phyloP scores from a whole-genome alignment of 2,888 invertebrate genomes.

The Eudemis profundana region DNA sequence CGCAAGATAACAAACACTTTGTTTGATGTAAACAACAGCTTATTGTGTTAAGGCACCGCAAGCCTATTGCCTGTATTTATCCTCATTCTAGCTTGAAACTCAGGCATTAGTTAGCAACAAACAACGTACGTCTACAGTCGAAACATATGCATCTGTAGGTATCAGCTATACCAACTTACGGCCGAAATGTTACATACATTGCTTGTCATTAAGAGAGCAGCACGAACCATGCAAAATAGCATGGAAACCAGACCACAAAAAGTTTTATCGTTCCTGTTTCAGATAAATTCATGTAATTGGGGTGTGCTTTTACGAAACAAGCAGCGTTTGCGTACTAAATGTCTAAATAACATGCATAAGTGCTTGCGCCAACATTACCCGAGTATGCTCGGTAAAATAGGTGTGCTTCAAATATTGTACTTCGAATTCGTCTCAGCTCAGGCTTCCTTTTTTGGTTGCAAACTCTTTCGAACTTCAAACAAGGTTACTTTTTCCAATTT shows the following conservation, averaged over 20 bases:
- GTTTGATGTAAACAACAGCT: constrained; percentile 50
- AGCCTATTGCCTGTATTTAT: constrained; percentile 38
- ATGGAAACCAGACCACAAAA: constrained; percentile 18
- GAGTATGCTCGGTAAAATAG: neutral
- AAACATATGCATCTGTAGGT: neutral
- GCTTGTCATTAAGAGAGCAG: constrained; percentile 3
- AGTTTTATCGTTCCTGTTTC: constrained; percentile 22
- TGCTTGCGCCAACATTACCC: constrained; percentile 10
- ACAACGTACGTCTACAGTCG: neutral
- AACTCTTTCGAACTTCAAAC: no score
- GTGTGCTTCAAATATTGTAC: constrained; percentile 7
- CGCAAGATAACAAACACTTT: constrained; percentile 54
- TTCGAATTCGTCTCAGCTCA: constrained; percentile 1
- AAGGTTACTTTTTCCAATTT: no score
- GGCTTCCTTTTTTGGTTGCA: no score
- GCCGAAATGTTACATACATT: constrained; percentile 3
- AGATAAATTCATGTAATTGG: constrained; percentile 27
- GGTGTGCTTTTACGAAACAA: constrained; percentile 13
- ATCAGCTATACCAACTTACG: neutral
- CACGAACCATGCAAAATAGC: constrained; percentile 17
- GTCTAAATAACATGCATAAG: constrained; percentile 25
- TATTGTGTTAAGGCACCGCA: constrained; percentile 45
- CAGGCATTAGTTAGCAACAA: constrained; percentile 18
- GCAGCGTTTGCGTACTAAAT: constrained; percentile 21
- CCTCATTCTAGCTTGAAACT: constrained; percentile 26